phyloP scores from a whole-genome alignment of 64 coral and sea anemone genomes.

The Pachyseris speciosa region DNA sequence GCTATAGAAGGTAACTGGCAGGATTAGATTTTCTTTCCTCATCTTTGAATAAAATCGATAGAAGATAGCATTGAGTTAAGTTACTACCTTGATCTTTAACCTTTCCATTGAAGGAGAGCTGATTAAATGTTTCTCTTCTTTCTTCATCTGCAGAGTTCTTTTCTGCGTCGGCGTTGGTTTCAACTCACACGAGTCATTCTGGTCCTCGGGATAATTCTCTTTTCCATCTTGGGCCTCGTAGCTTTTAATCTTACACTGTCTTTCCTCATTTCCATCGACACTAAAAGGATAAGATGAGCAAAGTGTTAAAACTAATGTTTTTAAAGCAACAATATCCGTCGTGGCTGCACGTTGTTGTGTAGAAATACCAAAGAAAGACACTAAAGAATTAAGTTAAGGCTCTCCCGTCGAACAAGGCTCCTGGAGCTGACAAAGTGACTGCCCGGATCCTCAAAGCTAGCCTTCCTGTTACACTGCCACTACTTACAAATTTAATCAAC shows the following conservation, averaged over 20 bases:
- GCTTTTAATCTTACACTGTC: neutral
- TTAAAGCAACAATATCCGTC: neutral
- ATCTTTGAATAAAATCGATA: neutral
- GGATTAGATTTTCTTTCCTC: too few relatives aligned
- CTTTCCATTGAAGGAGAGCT: slow-evolving; percentile 31
- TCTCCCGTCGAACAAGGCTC: too few relatives aligned
- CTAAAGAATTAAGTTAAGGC: too few relatives aligned
- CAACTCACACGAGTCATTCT: neutral
- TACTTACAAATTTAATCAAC: too few relatives aligned
- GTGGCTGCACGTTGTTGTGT: too few relatives aligned
- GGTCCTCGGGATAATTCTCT: neutral
- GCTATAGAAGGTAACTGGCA: too few relatives aligned
- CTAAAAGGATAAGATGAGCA: neutral
- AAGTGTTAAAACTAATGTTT: neutral
- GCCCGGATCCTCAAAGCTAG: too few relatives aligned
- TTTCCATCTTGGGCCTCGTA: neutral
- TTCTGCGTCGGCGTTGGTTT: slow-evolving; percentile 8
- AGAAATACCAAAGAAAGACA: too few relatives aligned
- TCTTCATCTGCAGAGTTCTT: slow-evolving; percentile 13
- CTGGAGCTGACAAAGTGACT: too few relatives aligned
- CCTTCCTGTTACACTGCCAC: too few relatives aligned
- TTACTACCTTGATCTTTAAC: slow-evolving; percentile 13
- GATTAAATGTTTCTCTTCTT: neutral
- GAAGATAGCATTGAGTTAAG: neutral
- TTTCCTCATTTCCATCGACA: slow-evolving; percentile 4